A percentile compares a stretch with the other conserved stretches of the same genome.
Evolutionary conservation across 2,113 vertebrate species (phyloP).

Genomic region (Nematolebias whitei): DNA sequence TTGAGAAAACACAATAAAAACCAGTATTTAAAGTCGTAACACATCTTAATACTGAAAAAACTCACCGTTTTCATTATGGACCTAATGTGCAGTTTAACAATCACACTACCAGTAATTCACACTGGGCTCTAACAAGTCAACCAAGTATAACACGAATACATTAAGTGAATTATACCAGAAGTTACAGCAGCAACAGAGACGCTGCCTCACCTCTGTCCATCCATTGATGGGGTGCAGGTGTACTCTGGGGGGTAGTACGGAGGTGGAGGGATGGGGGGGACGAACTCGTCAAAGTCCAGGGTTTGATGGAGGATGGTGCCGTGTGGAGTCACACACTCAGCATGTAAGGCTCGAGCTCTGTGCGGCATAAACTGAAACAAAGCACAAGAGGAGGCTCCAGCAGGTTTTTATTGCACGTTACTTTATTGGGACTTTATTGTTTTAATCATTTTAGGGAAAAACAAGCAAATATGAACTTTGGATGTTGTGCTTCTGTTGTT

Average conservation of each 20-base stretch:
- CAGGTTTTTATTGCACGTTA: not conserved
- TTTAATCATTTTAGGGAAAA: too few species aligned
- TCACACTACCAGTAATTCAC: too few species aligned
- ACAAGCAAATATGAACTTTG: not conserved
- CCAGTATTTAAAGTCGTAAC: too few species aligned
- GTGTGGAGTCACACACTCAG: constrained; percentile 91
- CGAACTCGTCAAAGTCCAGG: constrained; percentile 96
- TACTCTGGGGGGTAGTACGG: constrained; percentile 98
- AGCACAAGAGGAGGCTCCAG: constrained; percentile 26
- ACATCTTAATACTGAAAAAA: not conserved
- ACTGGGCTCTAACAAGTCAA: too few species aligned
- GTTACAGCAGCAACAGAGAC: constrained; percentile 12
- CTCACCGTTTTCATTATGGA: too few species aligned
- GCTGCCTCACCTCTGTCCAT: constrained; percentile 85
- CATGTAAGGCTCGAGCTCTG: constrained; percentile 82
- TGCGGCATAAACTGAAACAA: constrained; percentile 92
- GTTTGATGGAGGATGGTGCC: constrained; percentile 92
- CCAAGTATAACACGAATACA: too few species aligned
- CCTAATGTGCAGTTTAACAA: too few species aligned
- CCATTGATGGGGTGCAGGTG: constrained; percentile 88
- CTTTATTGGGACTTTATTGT: too few species aligned
- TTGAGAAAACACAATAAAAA: too few species aligned
- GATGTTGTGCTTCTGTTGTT: not conserved
- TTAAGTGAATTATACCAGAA: too few species aligned
- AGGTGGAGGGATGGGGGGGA: constrained; percentile 93